phyloP scores from a whole-genome alignment of 2,888 invertebrate genomes.

The Ophion ellenae region DNA sequence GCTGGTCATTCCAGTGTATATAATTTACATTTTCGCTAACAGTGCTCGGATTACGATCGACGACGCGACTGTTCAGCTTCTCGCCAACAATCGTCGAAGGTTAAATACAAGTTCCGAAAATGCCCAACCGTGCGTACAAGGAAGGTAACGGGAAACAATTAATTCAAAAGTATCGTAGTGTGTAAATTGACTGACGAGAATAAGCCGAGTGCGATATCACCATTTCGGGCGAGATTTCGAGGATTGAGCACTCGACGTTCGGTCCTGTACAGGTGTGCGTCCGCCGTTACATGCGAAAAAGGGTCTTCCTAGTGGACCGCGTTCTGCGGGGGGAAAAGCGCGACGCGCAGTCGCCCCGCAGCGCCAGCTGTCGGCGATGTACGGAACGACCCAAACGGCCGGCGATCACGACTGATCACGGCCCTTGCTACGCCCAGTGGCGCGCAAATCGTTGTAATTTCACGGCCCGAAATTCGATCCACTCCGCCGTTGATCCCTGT shows the following conservation, averaged over 20 bases:
- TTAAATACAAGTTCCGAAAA: too few species aligned
- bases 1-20: too few species aligned
- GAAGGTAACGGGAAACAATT: too few species aligned
- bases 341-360: background rate
- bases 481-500: background rate
- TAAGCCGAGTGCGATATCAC: background rate
- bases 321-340: background rate
- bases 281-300: background rate
- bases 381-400: background rate
- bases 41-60: too few species aligned
- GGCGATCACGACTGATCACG: background rate
- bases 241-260: background rate
- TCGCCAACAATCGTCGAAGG: too few species aligned
- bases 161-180: too few species aligned
- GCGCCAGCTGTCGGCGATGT: background rate
- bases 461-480: background rate
- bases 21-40: too few species aligned
- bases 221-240: background rate
- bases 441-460: background rate
- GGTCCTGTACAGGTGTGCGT: background rate
- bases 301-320: background rate
- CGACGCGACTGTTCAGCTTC: too few species aligned
- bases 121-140: too few species aligned
- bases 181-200: too few species aligned
- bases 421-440: background rate